Conservation (phyloP, 2,797 vertebrate species). For the Nyctibius grandis region DNA sequence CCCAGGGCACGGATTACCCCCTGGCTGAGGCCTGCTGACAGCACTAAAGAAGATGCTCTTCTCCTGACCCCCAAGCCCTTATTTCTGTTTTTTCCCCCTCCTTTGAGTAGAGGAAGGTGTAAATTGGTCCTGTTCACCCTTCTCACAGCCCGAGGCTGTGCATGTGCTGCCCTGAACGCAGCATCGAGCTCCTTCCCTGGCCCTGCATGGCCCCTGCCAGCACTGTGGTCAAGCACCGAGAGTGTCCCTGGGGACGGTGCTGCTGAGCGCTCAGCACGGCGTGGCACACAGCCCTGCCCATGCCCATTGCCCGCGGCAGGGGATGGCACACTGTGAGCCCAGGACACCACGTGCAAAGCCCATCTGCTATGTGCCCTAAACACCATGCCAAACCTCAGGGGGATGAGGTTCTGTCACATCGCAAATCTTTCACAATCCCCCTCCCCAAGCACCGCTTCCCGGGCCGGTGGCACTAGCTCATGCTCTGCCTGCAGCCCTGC, state of each 20-base stretch:
- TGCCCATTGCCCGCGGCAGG: fast-evolving
- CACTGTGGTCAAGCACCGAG: fast-evolving
- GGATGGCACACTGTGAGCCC: not conserved
- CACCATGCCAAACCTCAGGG: not conserved
- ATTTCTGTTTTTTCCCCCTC: not conserved
- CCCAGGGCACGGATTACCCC: not conserved
- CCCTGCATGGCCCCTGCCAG: not conserved
- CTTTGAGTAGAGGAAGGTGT: not conserved
- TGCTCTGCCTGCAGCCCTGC: not conserved
- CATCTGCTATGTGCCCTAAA: not conserved
- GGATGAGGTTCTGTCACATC: fast-evolving
- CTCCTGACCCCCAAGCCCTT: not conserved
- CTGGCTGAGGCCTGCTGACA: not conserved
- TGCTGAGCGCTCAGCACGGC: fast-evolving
- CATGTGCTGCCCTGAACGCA: not conserved
- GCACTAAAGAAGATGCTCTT: not conserved
- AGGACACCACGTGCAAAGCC: fast-evolving
- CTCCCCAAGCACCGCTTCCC: fast-evolving
- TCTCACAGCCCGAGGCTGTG: not conserved
- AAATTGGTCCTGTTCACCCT: not conserved
- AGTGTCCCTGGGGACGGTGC: not conserved
- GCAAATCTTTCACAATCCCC: not conserved
- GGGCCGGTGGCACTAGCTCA: not conserved
- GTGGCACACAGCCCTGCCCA: not conserved
- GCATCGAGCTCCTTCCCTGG: not conserved